Evolutionary conservation across 92 coral and sea anemone genomes (phyloP).

Genomic region (Zoanthus solanderi): DNA sequence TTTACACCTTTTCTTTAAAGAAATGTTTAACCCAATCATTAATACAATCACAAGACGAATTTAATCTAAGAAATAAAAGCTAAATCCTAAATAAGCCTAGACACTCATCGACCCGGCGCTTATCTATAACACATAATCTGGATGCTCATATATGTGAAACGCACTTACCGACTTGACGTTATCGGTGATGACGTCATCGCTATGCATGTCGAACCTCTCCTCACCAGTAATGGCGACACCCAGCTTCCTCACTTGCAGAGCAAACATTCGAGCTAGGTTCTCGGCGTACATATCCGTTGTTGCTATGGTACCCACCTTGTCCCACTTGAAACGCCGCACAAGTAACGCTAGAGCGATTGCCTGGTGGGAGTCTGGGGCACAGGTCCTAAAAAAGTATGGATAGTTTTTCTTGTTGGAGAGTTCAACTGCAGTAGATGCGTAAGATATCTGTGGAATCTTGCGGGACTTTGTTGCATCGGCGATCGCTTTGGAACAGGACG

Average conservation of each 20-base stretch:
- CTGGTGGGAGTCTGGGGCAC: conserved; percentile 90
- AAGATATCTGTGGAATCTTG: conserved; percentile 92
- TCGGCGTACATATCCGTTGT: conserved; percentile 86
- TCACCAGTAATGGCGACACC: conserved; percentile 87
- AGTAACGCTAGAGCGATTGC: conserved; percentile 85
- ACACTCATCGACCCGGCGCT: no score
- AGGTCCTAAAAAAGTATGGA: conserved; percentile 96
- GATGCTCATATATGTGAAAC: not conserved
- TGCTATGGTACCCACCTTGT: conserved; percentile 87
- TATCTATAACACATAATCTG: not conserved
- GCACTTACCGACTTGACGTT: conserved; percentile 70
- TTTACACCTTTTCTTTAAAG: no score
- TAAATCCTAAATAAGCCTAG: no score
- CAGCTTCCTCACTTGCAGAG: conserved; percentile 77
- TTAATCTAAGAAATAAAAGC: no score
- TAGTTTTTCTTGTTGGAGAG: conserved; percentile 88
- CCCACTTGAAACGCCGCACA: conserved; percentile 82
- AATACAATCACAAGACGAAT: no score
- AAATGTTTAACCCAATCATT: no score
- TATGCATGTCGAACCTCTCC: conserved; percentile 81
- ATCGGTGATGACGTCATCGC: conserved; percentile 70
- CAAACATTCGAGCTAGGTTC: conserved; percentile 83
- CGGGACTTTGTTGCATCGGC: conserved; percentile 83
- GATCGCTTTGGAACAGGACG: conserved; percentile 94
- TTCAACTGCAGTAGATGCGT: conserved; percentile 90